Base-by-base conservation (phyloP, 2,113 vertebrate genomes). In the Bucco capensis region DNA sequence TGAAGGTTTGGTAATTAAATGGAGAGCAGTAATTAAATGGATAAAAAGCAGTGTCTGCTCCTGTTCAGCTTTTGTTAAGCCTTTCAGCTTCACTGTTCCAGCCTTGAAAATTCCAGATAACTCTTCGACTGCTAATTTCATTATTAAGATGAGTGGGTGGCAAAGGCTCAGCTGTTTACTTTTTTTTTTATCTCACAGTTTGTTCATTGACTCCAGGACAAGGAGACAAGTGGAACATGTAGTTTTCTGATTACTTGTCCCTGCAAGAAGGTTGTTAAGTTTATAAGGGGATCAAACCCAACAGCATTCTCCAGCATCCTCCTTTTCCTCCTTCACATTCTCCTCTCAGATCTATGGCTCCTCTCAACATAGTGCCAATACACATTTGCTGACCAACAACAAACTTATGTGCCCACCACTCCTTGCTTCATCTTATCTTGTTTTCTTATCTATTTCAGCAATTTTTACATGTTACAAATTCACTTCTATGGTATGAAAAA, bases 31-130 rank as follows among this genome's bases (percentile, higher is more conserved):
- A n/a, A n/a, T n/a, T n/a, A n/a, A n/a, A 47, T 53, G 54, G 58
- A 46, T 72, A 71, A 81, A 30, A 8, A 89, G 18, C 14, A 73
- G 11, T 21, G 6, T 37, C 47, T 73, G 47, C 37, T 61, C 31
- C 19, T 65, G 28, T 71, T 53, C 42, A 49, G 24, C 15, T 74
- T 89, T 88, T 74, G 11, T 70, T 83, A 80, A 92, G 56, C n/a
- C 38, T 77, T 77, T 86, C 85, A 88, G 72, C 24, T 71, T 44
- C 62, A 14, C 14, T 86, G 65, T 56, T 90, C 33, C 62, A 89
- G 56, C 82, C 85, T 86, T 87, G 85, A 88, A 92, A 90, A 91
- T 47, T 73, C 71, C 50, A 80, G 38, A 31, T 80, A 60, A 73
- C 19, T 31, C 35, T 64, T 81, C 17, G 76, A 35, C 11, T 79